A percentile compares a stretch with the other conserved stretches of the same genome.
Evolutionary conservation across 1,140 invertebrate species (phyloP).

Genomic region (Stegodyphus mimosarum): DNA sequence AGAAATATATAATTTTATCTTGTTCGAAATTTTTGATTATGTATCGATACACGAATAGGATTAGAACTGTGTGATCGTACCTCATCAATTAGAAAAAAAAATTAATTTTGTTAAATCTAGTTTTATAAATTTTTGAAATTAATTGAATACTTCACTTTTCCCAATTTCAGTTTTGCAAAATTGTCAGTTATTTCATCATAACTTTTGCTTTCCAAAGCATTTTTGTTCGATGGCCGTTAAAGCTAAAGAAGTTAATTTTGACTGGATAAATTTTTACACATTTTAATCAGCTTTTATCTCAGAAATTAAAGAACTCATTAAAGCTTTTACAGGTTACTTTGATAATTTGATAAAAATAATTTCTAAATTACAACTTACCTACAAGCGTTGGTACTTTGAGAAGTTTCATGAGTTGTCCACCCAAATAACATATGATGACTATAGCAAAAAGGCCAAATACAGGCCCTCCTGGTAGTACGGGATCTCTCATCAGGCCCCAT

Average conservation of each 20-base stretch:
- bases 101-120: too few species aligned
- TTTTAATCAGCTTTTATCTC: background rate
- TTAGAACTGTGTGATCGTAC: too few species aligned
- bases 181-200: background rate
- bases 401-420: conserved; percentile 80
- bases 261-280: background rate
- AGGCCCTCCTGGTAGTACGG: conserved; percentile 80
- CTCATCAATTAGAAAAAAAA: too few species aligned
- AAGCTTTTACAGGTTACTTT: background rate
- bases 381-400: conserved; percentile 85
- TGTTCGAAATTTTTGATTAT: too few species aligned
- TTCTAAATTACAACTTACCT: conserved; percentile 69
- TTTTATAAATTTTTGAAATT: too few species aligned
- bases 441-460: conserved; percentile 79
- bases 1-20: too few species aligned
- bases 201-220: too few species aligned
- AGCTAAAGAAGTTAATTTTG: too few species aligned
- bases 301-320: background rate
- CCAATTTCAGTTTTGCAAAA: too few species aligned
- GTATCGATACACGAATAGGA: too few species aligned
- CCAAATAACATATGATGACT: conserved; percentile 77
- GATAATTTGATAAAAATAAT: background rate
- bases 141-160: too few species aligned
- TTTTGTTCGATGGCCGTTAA: too few species aligned
- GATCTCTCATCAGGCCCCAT: conserved; percentile 78